Conservation (phyloP, 2,888 invertebrate species). For the Epinotia ramella region DNA sequence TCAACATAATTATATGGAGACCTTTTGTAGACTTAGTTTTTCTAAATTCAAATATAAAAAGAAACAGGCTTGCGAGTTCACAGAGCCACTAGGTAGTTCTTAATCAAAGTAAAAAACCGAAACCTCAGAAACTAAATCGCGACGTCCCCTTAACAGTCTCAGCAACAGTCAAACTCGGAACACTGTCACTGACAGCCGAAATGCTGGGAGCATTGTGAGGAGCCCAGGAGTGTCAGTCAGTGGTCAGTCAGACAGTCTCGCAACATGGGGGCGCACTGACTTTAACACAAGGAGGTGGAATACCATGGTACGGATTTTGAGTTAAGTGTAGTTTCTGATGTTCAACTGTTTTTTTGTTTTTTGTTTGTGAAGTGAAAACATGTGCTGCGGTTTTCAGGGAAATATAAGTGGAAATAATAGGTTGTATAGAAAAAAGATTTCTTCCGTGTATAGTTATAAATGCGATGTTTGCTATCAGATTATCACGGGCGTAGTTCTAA, state of each 20-base stretch:
- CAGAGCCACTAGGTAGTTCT: neutral
- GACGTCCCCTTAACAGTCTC: slow-evolving; percentile 28
- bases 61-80: neutral
- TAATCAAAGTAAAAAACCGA: neutral
- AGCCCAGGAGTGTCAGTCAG: neutral
- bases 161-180: slow-evolving; percentile 16
- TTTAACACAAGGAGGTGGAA: slow-evolving; percentile 19
- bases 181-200: slow-evolving; percentile 13
- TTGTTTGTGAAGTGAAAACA: neutral
- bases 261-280: slow-evolving; percentile 20
- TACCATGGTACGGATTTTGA: slow-evolving; percentile 20
- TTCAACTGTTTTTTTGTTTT: neutral
- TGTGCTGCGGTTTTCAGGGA: neutral
- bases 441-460: too few species aligned
- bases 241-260: neutral
- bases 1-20: too few species aligned
- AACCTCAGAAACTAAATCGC: neutral
- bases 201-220: slow-evolving; percentile 3
- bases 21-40: neutral
- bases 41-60: neutral
- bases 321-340: neutral
- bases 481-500: too few species aligned
- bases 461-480: too few species aligned
- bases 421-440: neutral
- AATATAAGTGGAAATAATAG: neutral